phyloP scores from a whole-genome alignment of 2,797 vertebrate genomes.

The Alfaro cultratus region DNA sequence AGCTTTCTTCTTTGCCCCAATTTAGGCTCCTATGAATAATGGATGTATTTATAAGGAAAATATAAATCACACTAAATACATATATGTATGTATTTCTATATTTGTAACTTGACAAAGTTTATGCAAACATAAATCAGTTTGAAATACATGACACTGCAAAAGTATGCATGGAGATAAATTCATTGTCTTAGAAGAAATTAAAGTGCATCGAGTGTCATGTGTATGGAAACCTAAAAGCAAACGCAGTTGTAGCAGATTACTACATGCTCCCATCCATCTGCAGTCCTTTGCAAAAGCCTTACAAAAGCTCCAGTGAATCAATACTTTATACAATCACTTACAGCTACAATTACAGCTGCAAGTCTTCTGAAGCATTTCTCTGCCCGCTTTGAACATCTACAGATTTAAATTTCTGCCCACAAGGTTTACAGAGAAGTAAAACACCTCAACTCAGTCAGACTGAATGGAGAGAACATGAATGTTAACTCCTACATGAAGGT shows the following conservation, averaged over 20 bases:
- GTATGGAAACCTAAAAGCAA: neutral
- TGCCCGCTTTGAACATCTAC: neutral
- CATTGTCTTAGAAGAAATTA: neutral
- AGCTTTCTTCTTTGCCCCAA: slow-evolving; percentile 60
- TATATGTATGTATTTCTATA: slow-evolving; percentile 16
- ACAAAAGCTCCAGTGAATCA: neutral
- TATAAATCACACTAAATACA: slow-evolving; percentile 16
- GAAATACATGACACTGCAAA: neutral
- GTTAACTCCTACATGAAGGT: neutral
- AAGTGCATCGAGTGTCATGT: neutral
- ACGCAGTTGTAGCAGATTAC: neutral
- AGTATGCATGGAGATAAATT: neutral
- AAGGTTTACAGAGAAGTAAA: neutral
- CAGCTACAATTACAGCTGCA: neutral
- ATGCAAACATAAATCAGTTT: neutral
- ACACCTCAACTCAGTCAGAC: neutral
- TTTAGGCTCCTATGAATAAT: slow-evolving; percentile 69
- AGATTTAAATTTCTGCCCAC: neutral
- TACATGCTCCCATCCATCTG: neutral
- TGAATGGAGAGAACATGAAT: neutral
- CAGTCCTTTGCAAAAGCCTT: neutral
- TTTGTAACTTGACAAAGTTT: slow-evolving; percentile 1
- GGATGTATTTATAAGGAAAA: slow-evolving; percentile 56
- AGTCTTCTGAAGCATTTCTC: neutral
- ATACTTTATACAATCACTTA: neutral